Percentiles rank a stretch among this genome's conserved stretches.
phyloP scores from a whole-genome alignment of 2,797 vertebrate species.

The Ciconia nigra region DNA sequence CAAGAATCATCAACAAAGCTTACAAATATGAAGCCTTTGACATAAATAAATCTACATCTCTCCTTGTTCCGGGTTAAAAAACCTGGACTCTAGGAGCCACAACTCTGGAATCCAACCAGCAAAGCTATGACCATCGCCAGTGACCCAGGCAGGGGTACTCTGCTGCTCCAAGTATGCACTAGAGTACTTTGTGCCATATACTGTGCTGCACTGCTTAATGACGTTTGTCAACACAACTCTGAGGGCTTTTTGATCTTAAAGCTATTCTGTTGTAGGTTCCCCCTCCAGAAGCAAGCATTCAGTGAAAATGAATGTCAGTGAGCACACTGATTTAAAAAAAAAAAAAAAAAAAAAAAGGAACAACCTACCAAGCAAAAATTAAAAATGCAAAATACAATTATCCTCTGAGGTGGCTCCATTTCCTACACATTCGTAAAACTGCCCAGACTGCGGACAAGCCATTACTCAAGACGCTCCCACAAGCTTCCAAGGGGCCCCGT shows the following conservation, averaged over 20 bases:
- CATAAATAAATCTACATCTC: not conserved
- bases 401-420: not conserved
- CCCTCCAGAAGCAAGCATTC: not conserved
- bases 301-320: not conserved
- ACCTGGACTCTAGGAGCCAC: not conserved
- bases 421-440: not conserved
- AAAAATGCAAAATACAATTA: not conserved
- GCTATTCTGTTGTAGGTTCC: not conserved
- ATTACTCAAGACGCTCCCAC: rapidly evolving
- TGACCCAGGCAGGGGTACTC: rapidly evolving
- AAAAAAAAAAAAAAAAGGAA: not conserved
- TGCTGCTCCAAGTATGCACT: not conserved
- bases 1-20: not conserved
- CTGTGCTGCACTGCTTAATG: not conserved
- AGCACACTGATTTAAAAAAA: rapidly evolving
- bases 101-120: not conserved
- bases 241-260: not conserved
- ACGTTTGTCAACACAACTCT: not conserved
- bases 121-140: rapidly evolving
- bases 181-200: not conserved
- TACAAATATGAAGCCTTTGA: conserved; percentile 16
- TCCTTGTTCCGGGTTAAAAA: not conserved
- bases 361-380: not conserved
- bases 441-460: rapidly evolving
- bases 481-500: rapidly evolving